These are phyloP conservation scores for Cyanoderma ruficeps DNA, from an alignment of 2,113 vertebrate species.

Conservation along the genomic window DNA sequence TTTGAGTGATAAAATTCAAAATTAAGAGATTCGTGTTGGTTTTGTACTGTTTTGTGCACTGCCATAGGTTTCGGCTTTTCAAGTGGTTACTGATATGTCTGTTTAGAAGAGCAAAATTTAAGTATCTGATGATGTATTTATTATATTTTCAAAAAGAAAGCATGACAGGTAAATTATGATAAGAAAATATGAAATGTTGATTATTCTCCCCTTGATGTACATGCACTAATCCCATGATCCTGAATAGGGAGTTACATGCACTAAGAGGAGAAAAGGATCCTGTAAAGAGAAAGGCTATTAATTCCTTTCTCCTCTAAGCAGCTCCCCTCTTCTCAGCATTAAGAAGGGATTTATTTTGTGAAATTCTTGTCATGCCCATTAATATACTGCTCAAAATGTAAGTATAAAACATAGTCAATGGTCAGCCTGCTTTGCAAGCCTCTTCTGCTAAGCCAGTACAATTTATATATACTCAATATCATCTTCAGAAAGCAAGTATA, in stretches of 20 bases:
- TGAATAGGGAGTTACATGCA: constrained; percentile 59
- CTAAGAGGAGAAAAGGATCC: constrained; percentile 57
- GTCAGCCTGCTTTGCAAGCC: constrained; percentile 54
- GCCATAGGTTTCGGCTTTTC: constrained; percentile 7
- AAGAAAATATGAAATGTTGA: constrained; percentile 50
- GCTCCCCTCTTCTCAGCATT: constrained; percentile 16
- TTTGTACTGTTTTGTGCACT: neutral
- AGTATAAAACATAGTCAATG: constrained; percentile 26
- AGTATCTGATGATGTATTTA: constrained; percentile 27
- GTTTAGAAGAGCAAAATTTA: constrained; percentile 25
- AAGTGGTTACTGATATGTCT: constrained; percentile 38
- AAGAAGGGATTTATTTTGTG: constrained; percentile 46
- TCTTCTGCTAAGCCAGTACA: constrained; percentile 31
- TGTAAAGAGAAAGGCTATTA: constrained; percentile 41
- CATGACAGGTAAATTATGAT: constrained; percentile 31
- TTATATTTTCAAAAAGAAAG: constrained; percentile 53
- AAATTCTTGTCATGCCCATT: constrained; percentile 31
- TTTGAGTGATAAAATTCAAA: neutral
- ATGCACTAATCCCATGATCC: constrained; percentile 62
- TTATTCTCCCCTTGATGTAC: constrained; percentile 58
- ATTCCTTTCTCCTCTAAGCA: constrained; percentile 40
- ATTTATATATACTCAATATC: constrained; percentile 24
- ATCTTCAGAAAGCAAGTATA: constrained; percentile 48
- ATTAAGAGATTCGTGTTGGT: neutral
- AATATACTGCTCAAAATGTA: constrained; percentile 41